Evolutionary conservation across 2,888 invertebrate species (phyloP).

Genomic region (Tyria jacobaeae): DNA sequence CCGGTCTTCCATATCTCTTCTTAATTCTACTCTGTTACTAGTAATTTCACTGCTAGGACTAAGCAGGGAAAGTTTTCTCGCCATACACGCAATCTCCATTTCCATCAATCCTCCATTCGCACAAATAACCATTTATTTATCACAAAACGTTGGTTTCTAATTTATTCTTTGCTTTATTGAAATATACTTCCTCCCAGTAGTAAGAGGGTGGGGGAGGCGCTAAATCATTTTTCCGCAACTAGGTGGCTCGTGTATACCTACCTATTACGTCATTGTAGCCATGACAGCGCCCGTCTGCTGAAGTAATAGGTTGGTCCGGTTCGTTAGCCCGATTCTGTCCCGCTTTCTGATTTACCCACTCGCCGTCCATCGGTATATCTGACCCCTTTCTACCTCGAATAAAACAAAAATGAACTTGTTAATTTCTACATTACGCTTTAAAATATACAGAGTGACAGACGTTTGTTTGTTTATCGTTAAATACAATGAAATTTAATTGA

Average conservation of each 20-base stretch:
- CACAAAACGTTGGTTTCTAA: slow-evolving; percentile 25
- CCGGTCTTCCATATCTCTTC: too few species aligned
- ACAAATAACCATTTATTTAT: slow-evolving; percentile 8
- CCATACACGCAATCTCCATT: too few species aligned
- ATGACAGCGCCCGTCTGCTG: slow-evolving; percentile 52
- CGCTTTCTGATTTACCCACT: slow-evolving; percentile 43
- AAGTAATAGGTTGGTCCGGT: slow-evolving; percentile 61
- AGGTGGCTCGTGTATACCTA: slow-evolving; percentile 33
- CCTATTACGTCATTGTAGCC: slow-evolving; percentile 42
- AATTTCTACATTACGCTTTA: slow-evolving; percentile 40
- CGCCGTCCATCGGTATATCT: slow-evolving; percentile 33
- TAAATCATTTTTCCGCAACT: slow-evolving; percentile 45
- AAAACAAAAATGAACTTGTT: slow-evolving; percentile 39
- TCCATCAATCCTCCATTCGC: neutral
- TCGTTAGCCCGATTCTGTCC: slow-evolving; percentile 58
- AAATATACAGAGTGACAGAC: slow-evolving; percentile 16
- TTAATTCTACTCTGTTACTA: too few species aligned
- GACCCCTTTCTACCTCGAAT: slow-evolving; percentile 34
- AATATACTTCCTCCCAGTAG: slow-evolving; percentile 34
- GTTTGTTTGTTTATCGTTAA: slow-evolving; percentile 24
- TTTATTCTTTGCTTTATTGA: slow-evolving; percentile 39
- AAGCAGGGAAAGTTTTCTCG: too few species aligned
- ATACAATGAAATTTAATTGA: slow-evolving; percentile 32
- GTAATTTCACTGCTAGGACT: too few species aligned
- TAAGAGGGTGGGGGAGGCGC: slow-evolving; percentile 24